phyloP scores from a whole-genome alignment of 2,113 vertebrate species.

The Calyptommatus sinebrachiatus region DNA sequence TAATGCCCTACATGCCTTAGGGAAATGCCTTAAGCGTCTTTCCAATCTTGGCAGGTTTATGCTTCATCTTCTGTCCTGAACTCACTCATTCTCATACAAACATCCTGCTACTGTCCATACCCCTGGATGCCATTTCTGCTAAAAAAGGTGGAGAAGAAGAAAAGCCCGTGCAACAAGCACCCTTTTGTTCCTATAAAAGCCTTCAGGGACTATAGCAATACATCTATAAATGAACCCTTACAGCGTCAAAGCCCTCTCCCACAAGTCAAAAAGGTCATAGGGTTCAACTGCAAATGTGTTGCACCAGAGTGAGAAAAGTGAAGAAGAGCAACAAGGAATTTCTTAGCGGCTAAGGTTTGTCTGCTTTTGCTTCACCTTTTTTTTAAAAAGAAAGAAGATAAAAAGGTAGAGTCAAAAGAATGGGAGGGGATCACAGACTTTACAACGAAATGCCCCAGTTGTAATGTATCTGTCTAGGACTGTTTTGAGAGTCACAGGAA shows the following conservation, averaged over 20 bases:
- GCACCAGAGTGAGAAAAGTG: background rate
- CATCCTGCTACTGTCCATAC: slow-evolving; percentile 4
- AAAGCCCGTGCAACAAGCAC: slow-evolving; percentile 47
- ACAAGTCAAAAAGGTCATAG: slow-evolving; percentile 8
- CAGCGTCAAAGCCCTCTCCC: slow-evolving; percentile 43
- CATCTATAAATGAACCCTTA: background rate
- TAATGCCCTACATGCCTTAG: slow-evolving; percentile 63
- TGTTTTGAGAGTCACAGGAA: no score
- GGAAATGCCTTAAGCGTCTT: slow-evolving; percentile 68
- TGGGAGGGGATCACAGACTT: no score
- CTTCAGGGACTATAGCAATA: slow-evolving; percentile 56
- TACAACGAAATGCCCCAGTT: no score
- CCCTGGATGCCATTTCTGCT: background rate
- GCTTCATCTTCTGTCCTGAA: slow-evolving; percentile 34
- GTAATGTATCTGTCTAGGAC: no score
- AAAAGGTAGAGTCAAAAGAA: no score
- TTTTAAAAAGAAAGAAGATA: no score
- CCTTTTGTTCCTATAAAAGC: slow-evolving; percentile 50
- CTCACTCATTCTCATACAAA: slow-evolving; percentile 14
- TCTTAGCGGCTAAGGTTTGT: background rate
- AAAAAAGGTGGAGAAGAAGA: slow-evolving; percentile 28
- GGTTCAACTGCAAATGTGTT: slow-evolving; percentile 1
- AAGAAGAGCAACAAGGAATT: background rate
- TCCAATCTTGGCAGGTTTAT: slow-evolving; percentile 62
- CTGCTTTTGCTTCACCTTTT: background rate